These are phyloP conservation scores for Thinocorus orbignyianus DNA, from an alignment of 2,113 vertebrate genomes.

Conservation along the genomic window DNA sequence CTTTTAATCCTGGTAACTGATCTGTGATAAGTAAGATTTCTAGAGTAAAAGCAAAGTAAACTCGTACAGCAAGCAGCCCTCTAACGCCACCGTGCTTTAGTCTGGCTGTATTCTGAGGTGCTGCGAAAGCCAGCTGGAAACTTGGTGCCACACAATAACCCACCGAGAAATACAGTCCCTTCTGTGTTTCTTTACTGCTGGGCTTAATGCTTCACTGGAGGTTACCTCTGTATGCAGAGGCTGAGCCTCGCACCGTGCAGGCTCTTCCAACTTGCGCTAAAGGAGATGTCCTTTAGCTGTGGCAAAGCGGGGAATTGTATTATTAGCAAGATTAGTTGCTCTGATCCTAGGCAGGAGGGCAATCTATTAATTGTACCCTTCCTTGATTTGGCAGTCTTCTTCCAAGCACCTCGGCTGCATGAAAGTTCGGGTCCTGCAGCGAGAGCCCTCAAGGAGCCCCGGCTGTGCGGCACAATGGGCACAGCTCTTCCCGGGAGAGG, in stretches of 20 bases:
- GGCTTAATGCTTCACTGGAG: not conserved
- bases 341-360: not conserved
- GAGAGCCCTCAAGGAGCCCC: not conserved
- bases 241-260: not conserved
- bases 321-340: not conserved
- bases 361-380: not conserved
- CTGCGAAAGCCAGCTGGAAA: not conserved
- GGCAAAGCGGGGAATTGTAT: not conserved
- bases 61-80: not conserved
- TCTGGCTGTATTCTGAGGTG: not conserved
- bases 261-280: not conserved
- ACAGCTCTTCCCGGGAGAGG: not conserved
- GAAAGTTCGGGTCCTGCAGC: not conserved
- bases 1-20: not conserved
- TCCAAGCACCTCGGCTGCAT: not conserved
- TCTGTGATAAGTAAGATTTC: not conserved
- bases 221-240: not conserved
- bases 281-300: not conserved
- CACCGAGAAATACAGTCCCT: not conserved
- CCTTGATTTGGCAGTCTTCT: not conserved
- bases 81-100: accelerated
- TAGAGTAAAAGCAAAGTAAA: not conserved
- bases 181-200: not conserved
- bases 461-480: accelerated
- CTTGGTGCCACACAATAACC: not conserved